Base-by-base conservation (phyloP, 1,140 invertebrate genomes). In the Hycleus phaleratus region DNA sequence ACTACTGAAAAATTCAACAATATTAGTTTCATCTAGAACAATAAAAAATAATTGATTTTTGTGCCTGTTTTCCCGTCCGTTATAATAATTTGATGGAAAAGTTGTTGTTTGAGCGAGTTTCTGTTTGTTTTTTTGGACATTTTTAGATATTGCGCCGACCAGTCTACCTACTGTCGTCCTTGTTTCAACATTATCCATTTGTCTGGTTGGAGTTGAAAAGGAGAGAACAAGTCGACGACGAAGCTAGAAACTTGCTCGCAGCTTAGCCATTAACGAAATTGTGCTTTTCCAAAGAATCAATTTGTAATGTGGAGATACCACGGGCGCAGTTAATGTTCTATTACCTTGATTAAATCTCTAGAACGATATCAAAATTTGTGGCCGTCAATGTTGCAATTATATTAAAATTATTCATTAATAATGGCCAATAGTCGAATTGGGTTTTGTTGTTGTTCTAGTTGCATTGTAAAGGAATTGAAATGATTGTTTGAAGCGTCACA, bases 261-360 rank as follows among this genome's bases (percentile, higher is more conserved):
- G 43, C 57, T 48, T 56, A 24, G 48, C 61, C 61, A 62, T 62
- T 62, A 62, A 62, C 61, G 49, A 62, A 62, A 62, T 62, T 62
- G 61, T 62, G 57, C 61, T 62, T 59, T 62, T 62, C 61, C 52
- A 59, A 62, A 62, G 61, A 62, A 62, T 62, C 61, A 62, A 62
- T 62, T 62, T 62, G 61, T 62, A 62, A 62, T 59, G 61, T 56
- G 51, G 61, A 59, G 50, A 49, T 56, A 56, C 57, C 54, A 44
- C 55, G 46, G 60, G 42, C 56, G 61, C 52, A 32, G 52, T 51
- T 56, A 54, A 48, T 43, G 52, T 62, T 62, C 61, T 62, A 62
- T 62, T 62, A 62, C 61, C 56, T 49, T 59, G 61, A 62, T 62
- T 62, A 62, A 62, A 62, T 62, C 61, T 62, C 3, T 32, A 32